Base-by-base conservation (phyloP, 2,797 vertebrate genomes). In the Smutsia temminckii region DNA sequence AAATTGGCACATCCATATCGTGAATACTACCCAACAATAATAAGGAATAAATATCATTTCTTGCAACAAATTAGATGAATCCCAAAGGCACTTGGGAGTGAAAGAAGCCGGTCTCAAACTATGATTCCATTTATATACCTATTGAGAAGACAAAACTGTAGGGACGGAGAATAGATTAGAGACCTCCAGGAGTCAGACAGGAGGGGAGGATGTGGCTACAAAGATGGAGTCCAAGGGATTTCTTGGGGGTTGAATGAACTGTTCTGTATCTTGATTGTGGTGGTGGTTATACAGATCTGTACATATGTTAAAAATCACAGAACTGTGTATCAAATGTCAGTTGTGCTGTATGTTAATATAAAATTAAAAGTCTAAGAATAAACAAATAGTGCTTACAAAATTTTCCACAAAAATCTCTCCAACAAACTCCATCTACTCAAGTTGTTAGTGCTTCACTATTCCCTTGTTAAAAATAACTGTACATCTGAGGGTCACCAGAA, bases 391-490 rank as follows among this genome's bases (percentile, higher is more conserved):
- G 9, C n/a, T 57, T 94, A 25, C 53, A 84, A 13, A 0, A 55
- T 91, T 92, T 93, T 37, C 71, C 59, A 40, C 20, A 87, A 93
- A 46, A 93, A 84, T 8, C 23, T 84, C 25, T 85, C 83, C 59
- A 91, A 87, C 32, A 89, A 96, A 89, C 0, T 5, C 37, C 29
- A 37, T 78, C 42, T 63, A 88, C 29, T 75, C 29, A 78, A 77
- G 51, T 10, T 74, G 16, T 49, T 88, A 69, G 27, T 32, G 6
- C 10, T 29, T 69, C 5, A 66, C 8, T 25, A 11, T 74, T 55
- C 18, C 8, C 46, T 10, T 57, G 23, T 74, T 87, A 27, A 87
- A 92, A 84, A 66, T 32, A 80, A 37, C 64, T 57, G 20, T 18
- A 34, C 34, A 55, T 27, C 37, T 79, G 63, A 83, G 21, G 66